Base-by-base conservation (phyloP, 2,797 vertebrate species). In the Microcaecilia unicolor region DNA sequence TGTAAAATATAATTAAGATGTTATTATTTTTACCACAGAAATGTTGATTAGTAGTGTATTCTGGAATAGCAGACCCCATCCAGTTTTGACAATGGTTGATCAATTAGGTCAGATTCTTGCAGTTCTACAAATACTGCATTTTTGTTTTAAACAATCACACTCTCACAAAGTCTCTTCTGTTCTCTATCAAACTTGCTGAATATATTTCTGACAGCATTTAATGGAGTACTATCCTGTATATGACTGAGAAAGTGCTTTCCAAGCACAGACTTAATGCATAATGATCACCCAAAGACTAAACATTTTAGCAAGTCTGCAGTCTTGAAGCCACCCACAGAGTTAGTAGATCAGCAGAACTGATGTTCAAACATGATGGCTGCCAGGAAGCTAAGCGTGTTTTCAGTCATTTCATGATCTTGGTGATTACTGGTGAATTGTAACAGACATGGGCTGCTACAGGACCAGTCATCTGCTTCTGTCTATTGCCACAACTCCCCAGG, bases 91-190 rank as follows among this genome's bases (percentile, higher is more conserved):
- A 17, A 11, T 4, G 2, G 5, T 8, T 27, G 18, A 28, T 31
- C 25, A 27, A 0, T 1, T 15, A 29, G 27, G 34, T 27, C 18
- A 20, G 1, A 4, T 12, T 21, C 9, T 33, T 43, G 22, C 34
- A 10, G 31, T 26, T 23, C 14, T 12, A 42, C 39, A n/a, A n/a
- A 30, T 25, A 22, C 4, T 7, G 9, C 37, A 44, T 15, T 44
- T 53, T 25, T n/a, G n/a, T n/a, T n/a, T n/a, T 29, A 38, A 37
- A 8, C 11, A 5, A n/a, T 26, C 51, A 15, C 51, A 15, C 17
- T 26, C 28, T 19, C 25, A 11, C 34, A 12, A 47, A 37, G 62
- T 44, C 15, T 9, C 48, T 8, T 0, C 6, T 29, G 25, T 19
- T 19, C 10, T 18, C 2, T 32, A 41, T 26, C 41, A 58, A 43